Conservation (phyloP, 2,888 invertebrate species). For the Meganola albula region DNA sequence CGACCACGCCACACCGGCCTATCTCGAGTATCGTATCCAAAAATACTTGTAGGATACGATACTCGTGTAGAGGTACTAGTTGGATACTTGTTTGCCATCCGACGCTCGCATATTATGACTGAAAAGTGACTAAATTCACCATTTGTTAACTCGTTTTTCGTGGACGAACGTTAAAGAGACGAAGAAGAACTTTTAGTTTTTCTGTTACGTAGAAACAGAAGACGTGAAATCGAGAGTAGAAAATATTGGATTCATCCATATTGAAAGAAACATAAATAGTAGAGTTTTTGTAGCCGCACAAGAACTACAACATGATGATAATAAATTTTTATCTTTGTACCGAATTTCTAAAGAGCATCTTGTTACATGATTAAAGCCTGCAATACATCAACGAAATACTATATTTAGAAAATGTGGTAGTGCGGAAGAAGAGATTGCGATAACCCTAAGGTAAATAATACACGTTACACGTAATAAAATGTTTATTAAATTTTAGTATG, state of each 20-base stretch:
- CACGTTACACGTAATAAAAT: slow-evolving; percentile 9
- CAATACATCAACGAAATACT: slow-evolving; percentile 12
- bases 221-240: slow-evolving; percentile 8
- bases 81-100: slow-evolving; percentile 12
- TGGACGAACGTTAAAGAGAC: slow-evolving; percentile 7
- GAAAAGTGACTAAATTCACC: slow-evolving; percentile 7
- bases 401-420: slow-evolving; percentile 12
- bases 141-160: slow-evolving; percentile 8
- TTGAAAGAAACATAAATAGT: slow-evolving; percentile 8
- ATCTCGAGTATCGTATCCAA: too few relatives aligned
- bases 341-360: slow-evolving; percentile 4
- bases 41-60: too few relatives aligned
- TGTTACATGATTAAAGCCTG: slow-evolving; percentile 6
- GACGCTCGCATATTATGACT: slow-evolving; percentile 14
- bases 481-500: slow-evolving; percentile 11
- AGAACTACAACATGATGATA: slow-evolving; percentile 7
- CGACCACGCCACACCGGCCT: too few relatives aligned
- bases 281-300: slow-evolving; percentile 9
- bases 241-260: slow-evolving; percentile 11
- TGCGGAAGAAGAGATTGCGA: slow-evolving; percentile 11
- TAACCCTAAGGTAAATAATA: slow-evolving; percentile 10
- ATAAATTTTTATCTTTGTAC: slow-evolving; percentile 7
- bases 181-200: slow-evolving; percentile 6
- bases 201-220: slow-evolving; percentile 12
- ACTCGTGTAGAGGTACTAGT: too few relatives aligned